These are phyloP conservation scores for Nasonia longicornis DNA, from an alignment of 1,140 invertebrate genomes.

Conservation along the genomic window DNA sequence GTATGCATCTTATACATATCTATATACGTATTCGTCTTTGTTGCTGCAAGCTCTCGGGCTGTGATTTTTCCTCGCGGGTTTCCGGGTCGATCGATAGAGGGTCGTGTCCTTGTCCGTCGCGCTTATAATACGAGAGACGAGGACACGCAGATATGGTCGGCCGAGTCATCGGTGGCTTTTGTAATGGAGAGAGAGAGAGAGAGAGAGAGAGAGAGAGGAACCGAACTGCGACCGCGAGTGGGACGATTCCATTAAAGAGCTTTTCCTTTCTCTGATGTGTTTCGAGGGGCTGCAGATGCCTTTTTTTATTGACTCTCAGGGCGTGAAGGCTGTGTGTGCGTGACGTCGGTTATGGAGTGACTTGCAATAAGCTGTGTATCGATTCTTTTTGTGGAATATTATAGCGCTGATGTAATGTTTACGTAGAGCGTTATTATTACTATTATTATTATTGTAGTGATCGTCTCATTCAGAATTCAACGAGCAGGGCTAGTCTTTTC, in stretches of 20 bases:
- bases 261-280: background rate
- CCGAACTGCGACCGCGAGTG: background rate
- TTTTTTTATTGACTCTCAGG: background rate
- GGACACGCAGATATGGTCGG: background rate
- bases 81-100: background rate
- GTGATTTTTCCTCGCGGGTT: background rate
- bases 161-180: background rate
- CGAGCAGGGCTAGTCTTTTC: background rate
- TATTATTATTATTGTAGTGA: too few species aligned
- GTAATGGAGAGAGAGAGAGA: background rate
- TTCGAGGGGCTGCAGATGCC: background rate
- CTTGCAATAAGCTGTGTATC: background rate
- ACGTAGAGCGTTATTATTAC: too few species aligned
- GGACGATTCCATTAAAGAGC: constrained; percentile 2
- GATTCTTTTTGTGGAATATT: background rate
- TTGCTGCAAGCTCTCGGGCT: background rate
- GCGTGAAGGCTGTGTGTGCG: background rate
- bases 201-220: background rate
- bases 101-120: background rate
- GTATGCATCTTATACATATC: constrained; percentile 9
- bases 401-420: too few species aligned
- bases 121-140: background rate
- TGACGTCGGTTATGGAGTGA: background rate
- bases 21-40: constrained; percentile 23
- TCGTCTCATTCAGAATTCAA: too few species aligned